phyloP scores from a whole-genome alignment of 1,140 invertebrate genomes.

The Drosophila virilis region DNA sequence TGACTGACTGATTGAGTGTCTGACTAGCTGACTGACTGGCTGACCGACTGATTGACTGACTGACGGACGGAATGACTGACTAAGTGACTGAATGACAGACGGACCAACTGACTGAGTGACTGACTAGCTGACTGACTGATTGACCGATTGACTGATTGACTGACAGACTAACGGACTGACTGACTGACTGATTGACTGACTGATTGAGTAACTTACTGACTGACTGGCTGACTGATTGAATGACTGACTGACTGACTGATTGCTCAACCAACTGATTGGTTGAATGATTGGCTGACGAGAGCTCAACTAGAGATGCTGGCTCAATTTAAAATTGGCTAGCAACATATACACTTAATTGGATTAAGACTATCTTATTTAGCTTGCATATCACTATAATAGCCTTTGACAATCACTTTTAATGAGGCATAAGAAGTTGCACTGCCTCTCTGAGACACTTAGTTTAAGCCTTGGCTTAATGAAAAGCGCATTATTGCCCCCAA shows the following conservation, averaged over 20 bases:
- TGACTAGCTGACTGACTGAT: not conserved
- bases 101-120: not conserved
- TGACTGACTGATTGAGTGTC: not conserved
- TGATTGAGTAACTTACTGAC: not conserved
- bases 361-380: not conserved
- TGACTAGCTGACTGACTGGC: not conserved
- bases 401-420: not conserved
- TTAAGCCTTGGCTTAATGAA: conserved; percentile 36
- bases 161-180: not conserved
- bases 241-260: too few relatives aligned
- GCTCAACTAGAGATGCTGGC: too few relatives aligned
- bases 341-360: too few relatives aligned
- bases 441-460: conserved; percentile 2
- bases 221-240: not conserved
- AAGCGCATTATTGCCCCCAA: conserved; percentile 30
- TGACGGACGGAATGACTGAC: not conserved
- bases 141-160: not conserved
- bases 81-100: not conserved
- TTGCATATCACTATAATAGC: not conserved
- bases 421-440: not conserved
- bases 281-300: too few relatives aligned
- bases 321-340: too few relatives aligned
- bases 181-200: not conserved
- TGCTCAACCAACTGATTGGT: too few relatives aligned
- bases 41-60: not conserved